Evolutionary conservation across 2,797 vertebrate species (phyloP).

Genomic region (Malacoctenus gilli): DNA sequence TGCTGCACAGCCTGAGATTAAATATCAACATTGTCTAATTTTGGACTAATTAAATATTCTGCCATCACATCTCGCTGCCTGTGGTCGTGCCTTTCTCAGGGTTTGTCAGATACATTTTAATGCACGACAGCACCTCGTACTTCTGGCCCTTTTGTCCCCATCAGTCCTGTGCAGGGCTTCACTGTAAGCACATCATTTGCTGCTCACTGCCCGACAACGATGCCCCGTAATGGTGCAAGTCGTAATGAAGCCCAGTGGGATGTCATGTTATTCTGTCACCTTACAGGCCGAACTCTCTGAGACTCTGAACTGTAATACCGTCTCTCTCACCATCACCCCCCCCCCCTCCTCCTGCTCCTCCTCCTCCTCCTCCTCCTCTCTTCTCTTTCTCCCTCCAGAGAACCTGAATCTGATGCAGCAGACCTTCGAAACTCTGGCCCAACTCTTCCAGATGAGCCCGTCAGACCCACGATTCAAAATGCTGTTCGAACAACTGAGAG

Average conservation of each 20-base stretch:
- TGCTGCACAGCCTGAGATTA: conserved; percentile 65
- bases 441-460: conserved; percentile 60
- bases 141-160: conserved; percentile 59
- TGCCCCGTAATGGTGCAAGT: conserved; percentile 59
- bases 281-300: conserved; percentile 52
- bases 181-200: conserved; percentile 73
- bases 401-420: conserved; percentile 64
- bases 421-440: conserved; percentile 42
- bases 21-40: conserved; percentile 72
- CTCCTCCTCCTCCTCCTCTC: conserved; percentile 1
- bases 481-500: conserved; percentile 52
- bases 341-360: not conserved
- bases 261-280: conserved; percentile 71
- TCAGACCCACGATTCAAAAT: conserved; percentile 50
- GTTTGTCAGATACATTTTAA: conserved; percentile 77
- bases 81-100: conserved; percentile 61
- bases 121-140: conserved; percentile 56
- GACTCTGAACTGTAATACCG: conserved; percentile 45
- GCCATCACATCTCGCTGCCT: conserved; percentile 60
- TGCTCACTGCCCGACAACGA: conserved; percentile 57
- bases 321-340: conserved; percentile 40
- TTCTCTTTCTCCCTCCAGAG: conserved; percentile 55
- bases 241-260: conserved; percentile 77
- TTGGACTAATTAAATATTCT: conserved; percentile 74
- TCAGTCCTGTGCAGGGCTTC: conserved; percentile 59